Percentiles rank a stretch among this genome's conserved stretches.
These are phyloP conservation scores for Drosophila limbata DNA, from an alignment of 2,888 invertebrate species.

Conservation along the genomic window DNA sequence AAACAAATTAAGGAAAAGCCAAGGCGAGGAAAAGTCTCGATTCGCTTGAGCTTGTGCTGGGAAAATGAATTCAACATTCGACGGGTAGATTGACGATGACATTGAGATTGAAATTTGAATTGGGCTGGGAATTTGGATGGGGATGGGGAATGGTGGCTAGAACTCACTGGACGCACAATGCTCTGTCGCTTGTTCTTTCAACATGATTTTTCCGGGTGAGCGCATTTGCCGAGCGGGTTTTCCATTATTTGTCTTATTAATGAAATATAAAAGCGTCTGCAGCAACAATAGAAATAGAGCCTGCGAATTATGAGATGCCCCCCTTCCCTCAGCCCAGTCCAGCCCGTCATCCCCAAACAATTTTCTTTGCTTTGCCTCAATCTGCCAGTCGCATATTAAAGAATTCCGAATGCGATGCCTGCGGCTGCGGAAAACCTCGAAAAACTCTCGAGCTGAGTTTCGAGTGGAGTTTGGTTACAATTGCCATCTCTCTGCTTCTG, in stretches of 20 bases:
- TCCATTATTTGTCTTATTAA: conserved; percentile 75
- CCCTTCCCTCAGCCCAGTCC: not conserved
- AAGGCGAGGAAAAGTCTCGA: conserved; percentile 18
- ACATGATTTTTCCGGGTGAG: conserved; percentile 71
- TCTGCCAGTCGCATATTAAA: conserved; percentile 32
- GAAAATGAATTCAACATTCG: conserved; percentile 46
- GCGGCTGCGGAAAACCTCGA: conserved; percentile 49
- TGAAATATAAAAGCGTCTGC: conserved; percentile 52
- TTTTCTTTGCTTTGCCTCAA: not conserved
- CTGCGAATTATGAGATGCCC: conserved; percentile 44
- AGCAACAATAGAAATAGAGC: conserved; percentile 46
- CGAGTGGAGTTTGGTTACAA: conserved; percentile 68
- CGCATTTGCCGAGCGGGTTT: conserved; percentile 51
- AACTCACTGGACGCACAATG: not conserved
- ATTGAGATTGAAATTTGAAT: conserved; percentile 22
- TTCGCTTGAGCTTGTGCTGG: conserved; percentile 13
- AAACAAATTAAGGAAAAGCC: conserved; percentile 75
- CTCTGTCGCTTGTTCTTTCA: conserved; percentile 10
- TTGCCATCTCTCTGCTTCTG: conserved; percentile 45
- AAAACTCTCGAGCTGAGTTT: conserved; percentile 60
- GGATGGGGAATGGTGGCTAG: no score
- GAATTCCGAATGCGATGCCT: conserved; percentile 60
- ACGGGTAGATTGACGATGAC: conserved; percentile 28
- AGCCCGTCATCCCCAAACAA: conserved; percentile 1
- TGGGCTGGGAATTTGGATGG: not conserved